These are phyloP conservation scores for Venustaconcha ellipsiformis DNA, from an alignment of 1,140 invertebrate species.

Conservation along the genomic window DNA sequence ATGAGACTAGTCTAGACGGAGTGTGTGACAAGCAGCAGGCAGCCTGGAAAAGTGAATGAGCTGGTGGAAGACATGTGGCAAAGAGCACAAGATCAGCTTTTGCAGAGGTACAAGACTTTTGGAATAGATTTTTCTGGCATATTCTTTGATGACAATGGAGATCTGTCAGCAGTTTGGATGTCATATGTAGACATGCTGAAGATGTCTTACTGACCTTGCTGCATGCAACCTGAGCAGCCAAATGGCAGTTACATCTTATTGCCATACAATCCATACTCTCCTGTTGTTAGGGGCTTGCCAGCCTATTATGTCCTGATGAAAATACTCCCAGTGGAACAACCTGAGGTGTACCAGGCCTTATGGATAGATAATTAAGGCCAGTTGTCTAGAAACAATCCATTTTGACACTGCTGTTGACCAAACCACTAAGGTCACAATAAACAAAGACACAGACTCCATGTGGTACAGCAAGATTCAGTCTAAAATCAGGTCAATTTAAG, in stretches of 20 bases:
- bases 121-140: too few relatives aligned
- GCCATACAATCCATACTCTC: background rate
- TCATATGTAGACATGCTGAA: background rate
- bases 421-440: background rate
- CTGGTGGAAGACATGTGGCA: too few relatives aligned
- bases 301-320: background rate
- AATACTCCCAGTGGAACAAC: background rate
- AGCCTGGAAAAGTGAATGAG: too few relatives aligned
- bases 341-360: background rate
- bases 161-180: background rate
- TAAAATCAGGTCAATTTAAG: too few relatives aligned
- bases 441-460: too few relatives aligned
- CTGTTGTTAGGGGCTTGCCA: background rate
- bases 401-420: slow-evolving; percentile 4
- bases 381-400: background rate
- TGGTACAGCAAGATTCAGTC: too few relatives aligned
- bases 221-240: background rate
- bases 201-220: background rate
- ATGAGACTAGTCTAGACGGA: too few relatives aligned
- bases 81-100: too few relatives aligned
- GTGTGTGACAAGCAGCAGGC: too few relatives aligned
- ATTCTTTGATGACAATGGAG: too few relatives aligned
- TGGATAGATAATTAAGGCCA: background rate
- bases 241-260: background rate
- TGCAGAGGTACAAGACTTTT: too few relatives aligned